phyloP scores from a whole-genome alignment of 2,797 vertebrate species.

The Sylvilagus floridanus region DNA sequence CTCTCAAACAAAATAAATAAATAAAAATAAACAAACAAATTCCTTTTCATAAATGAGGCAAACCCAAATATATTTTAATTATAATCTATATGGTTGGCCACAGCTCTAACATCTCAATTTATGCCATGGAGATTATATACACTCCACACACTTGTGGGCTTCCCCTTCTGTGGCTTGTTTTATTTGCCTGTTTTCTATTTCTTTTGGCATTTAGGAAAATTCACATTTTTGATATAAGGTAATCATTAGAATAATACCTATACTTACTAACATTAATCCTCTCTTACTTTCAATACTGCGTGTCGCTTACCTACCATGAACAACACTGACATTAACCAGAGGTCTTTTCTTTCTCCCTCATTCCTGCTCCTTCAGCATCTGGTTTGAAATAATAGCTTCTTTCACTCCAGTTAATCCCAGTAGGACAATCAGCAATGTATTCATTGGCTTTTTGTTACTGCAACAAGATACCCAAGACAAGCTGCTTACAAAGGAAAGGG shows the following conservation, averaged over 20 bases:
- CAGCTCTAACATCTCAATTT: neutral
- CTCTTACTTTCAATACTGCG: neutral
- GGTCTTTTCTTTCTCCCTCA: neutral
- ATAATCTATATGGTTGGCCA: neutral
- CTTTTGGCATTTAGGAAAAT: neutral
- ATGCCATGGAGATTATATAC: neutral
- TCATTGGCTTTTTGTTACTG: too few relatives aligned
- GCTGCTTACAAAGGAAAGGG: too few relatives aligned
- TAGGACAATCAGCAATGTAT: neutral
- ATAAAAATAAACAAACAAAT: too few relatives aligned
- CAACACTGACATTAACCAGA: neutral
- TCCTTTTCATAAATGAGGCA: neutral
- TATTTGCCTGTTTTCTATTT: neutral
- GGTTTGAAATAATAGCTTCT: neutral
- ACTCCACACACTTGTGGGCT: neutral
- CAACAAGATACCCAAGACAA: too few relatives aligned
- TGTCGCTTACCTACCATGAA: neutral
- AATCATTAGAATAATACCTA: neutral
- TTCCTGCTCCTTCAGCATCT: neutral
- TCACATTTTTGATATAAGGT: constrained; percentile 2
- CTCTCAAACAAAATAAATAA: too few relatives aligned
- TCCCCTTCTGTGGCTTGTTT: neutral
- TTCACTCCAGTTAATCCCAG: neutral
- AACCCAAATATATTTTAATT: neutral
- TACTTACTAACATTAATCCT: neutral